Evolutionary conservation across 2,113 vertebrate genomes (phyloP), one percentile per base, ranked within the genome.

Genomic region (Pipa parva): DNA sequence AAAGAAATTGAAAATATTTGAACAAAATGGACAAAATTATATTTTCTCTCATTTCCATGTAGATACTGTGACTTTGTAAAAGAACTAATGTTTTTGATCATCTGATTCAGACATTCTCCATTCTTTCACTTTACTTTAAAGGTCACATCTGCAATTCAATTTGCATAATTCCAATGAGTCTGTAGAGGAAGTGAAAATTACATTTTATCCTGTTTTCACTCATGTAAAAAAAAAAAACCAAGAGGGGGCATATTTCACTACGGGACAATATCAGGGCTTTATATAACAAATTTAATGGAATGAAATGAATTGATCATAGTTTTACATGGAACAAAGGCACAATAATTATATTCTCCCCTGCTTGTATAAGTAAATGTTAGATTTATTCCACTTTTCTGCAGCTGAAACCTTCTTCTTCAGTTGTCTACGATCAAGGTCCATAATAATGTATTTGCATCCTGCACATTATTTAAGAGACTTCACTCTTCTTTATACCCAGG

Each of bases 151-250:
- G 33, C 31, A 29, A 24, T 28, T 31, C 7, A 15, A 69, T 69
- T 69, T 69, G 57, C 65, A 59, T 60, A 69, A 69, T 52, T 22
- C 20, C 46, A 52, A 22, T 42, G 65, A 28, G 46, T 52, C 46
- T 42, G 55, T 37, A 12, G 55, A 68, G 55, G 52, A 60, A 60
- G 57, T 69, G 65, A 69, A 60, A 59, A 69, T 60, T 42, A 60
- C 45, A 37, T 59, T 29, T 48, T 37, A 37, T n/a, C 24, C 29
- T 27, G 21, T 48, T 68, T 58, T 42, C 1, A 21, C 4, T 58
- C 25, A 31, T 20, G 8, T 21, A 25, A 58, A 65, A 55, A 37
- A 25, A 37, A 20, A 51, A 10, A 36, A 51, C 13, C 11, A 20
- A 20, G 25, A 18, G 21, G 45, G 39, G 58, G 22, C 4, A 8